Evolutionary conservation across 2,113 vertebrate genomes (phyloP).

Genomic region (Condylura cristata): DNA sequence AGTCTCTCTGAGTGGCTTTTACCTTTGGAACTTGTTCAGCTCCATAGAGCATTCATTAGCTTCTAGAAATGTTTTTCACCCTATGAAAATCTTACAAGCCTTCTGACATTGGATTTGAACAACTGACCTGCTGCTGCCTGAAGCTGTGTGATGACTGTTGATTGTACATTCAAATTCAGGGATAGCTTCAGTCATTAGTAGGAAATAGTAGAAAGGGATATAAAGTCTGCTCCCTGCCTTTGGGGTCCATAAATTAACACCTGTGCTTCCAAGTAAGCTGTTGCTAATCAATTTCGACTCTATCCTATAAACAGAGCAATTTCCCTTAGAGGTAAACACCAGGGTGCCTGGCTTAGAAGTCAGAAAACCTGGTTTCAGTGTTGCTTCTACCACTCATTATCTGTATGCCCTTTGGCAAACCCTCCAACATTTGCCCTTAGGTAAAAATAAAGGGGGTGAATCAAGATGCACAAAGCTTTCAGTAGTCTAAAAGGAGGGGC

Average conservation of each 20-base stretch:
- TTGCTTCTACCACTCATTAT: not conserved
- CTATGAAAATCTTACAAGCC: not conserved
- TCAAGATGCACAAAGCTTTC: not conserved
- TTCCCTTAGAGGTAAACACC: not conserved
- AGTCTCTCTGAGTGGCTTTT: not conserved
- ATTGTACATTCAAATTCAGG: not conserved
- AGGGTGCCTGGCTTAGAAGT: not conserved
- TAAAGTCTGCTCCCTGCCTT: not conserved
- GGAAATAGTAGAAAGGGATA: not conserved
- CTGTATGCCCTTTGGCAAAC: not conserved
- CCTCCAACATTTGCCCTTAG: not conserved
- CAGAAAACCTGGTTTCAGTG: not conserved
- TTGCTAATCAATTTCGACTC: not conserved
- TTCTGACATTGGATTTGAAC: not conserved
- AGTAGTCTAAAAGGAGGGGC: not conserved
- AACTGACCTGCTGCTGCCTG: slow-evolving; percentile 18
- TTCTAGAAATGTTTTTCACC: not conserved
- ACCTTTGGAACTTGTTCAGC: not conserved
- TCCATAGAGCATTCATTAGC: slow-evolving; percentile 20
- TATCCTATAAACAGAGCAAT: not conserved
- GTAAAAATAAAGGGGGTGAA: not conserved
- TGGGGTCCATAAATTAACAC: slow-evolving; percentile 21
- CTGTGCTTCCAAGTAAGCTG: not conserved
- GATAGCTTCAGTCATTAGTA: not conserved
- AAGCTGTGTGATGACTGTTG: not conserved